Evolutionary conservation across 2,797 vertebrate species (phyloP), one percentile per base, ranked within the genome.

Genomic region (Leuciscus waleckii): DNA sequence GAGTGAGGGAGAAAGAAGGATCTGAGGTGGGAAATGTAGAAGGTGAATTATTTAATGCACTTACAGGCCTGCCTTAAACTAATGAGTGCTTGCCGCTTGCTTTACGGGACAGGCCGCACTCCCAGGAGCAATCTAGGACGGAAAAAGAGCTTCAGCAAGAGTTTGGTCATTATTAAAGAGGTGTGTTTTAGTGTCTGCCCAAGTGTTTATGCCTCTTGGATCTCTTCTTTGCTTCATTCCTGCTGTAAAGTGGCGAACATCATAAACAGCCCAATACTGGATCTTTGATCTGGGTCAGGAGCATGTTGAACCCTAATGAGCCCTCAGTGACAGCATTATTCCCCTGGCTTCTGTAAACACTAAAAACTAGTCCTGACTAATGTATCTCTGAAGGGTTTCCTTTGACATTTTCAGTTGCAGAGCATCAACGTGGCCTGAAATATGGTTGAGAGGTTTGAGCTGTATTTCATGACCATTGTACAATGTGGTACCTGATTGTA

Each of bases 21-120:
- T 77, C 51, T 41, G 46, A 71, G 74, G 80, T 69, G 73, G 83
- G 67, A 85, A 63, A 61, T 79, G 56, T 29, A 83, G 35, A 68
- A 71, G 35, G 81, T 67, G 46, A 79, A 86, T 86, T 83, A 88
- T 86, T 88, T 67, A 88, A 85, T 79, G 68, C 81, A 83, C 81
- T 81, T 85, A 76, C 41, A 78, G 39, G 71, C 63, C 87, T 69
- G 76, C 23, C 49, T 88, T 86, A 83, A 83, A 85, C 68, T 86
- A 86, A 86, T 86, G 80, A 88, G 81, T 43, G 68, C 83, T 56
- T 54, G 82, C 65, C 13, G 46, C 74, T 56, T 26, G 73, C 74
- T 56, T 58, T 82, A 46, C 19, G 16, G 58, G 85, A 67, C 67
- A 32, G 82, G n/a, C 49, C 14, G 9, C n/a, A 51, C 82, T 83